phyloP scores from a whole-genome alignment of 2,888 invertebrate genomes.

The Oligia latruncula region DNA sequence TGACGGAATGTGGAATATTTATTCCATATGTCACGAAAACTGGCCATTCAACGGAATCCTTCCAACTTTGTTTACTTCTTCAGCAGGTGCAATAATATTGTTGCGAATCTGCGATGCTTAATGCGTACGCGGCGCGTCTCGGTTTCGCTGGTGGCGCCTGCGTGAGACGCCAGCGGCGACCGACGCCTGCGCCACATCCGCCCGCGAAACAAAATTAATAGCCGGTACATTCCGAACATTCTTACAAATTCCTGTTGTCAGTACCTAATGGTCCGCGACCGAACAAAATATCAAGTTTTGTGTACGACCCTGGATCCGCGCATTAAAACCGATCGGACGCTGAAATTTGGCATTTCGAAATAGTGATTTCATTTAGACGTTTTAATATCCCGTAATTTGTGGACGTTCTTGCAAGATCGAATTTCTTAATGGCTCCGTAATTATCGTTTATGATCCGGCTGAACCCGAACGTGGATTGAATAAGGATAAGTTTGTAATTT shows the following conservation, averaged over 20 bases:
- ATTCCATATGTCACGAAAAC: slow-evolving; percentile 67
- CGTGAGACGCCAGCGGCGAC: slow-evolving; percentile 72
- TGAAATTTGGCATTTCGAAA: slow-evolving; percentile 51
- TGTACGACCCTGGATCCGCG: slow-evolving; percentile 73
- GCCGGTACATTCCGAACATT: slow-evolving; percentile 82
- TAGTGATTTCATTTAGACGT: slow-evolving; percentile 55
- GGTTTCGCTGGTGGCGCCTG: slow-evolving; percentile 79
- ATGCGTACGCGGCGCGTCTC: slow-evolving; percentile 69
- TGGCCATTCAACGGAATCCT: slow-evolving; percentile 57
- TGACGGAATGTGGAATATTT: slow-evolving; percentile 70
- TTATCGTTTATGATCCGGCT: slow-evolving; percentile 49
- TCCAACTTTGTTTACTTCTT: slow-evolving; percentile 68
- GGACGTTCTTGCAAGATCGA: slow-evolving; percentile 35
- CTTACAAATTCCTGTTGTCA: slow-evolving; percentile 80
- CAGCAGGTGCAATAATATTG: slow-evolving; percentile 67
- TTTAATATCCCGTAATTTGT: slow-evolving; percentile 52
- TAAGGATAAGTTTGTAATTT: slow-evolving; percentile 31
- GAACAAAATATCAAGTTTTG: slow-evolving; percentile 76
- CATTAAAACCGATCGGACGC: slow-evolving; percentile 45
- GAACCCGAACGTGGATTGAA: slow-evolving; percentile 30
- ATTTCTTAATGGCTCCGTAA: slow-evolving; percentile 40
- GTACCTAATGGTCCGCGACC: slow-evolving; percentile 69
- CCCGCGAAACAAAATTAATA: slow-evolving; percentile 82
- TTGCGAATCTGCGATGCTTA: slow-evolving; percentile 61
- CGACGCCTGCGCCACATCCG: slow-evolving; percentile 74